A percentile compares a stretch with the other conserved stretches of the same genome.
Evolutionary conservation across 2,113 vertebrate species (phyloP).

Genomic region (Dipodomys merriami): DNA sequence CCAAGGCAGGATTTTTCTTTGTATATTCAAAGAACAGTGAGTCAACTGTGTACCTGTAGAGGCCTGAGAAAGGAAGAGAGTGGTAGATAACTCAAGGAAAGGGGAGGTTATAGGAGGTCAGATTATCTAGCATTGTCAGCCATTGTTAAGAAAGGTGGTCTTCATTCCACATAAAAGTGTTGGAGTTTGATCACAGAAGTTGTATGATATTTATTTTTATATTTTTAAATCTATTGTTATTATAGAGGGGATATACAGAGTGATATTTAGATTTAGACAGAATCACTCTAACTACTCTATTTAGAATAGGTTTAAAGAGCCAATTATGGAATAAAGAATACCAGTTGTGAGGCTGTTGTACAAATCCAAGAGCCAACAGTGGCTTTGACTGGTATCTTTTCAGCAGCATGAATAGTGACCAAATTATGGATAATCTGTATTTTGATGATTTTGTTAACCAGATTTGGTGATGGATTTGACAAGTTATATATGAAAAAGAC

Average conservation of each 20-base stretch:
- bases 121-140: neutral
- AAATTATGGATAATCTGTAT: neutral
- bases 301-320: neutral
- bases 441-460: neutral
- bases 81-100: neutral
- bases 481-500: neutral
- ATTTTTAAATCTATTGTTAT: too few species aligned
- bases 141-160: neutral
- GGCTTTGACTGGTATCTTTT: neutral
- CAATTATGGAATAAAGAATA: neutral
- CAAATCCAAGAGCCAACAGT: neutral
- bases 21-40: neutral
- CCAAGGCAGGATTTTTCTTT: neutral
- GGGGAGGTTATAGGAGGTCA: neutral
- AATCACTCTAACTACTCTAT: neutral
- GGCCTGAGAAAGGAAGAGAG: neutral
- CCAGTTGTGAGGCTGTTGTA: too few species aligned
- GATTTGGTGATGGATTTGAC: neutral
- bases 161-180: constrained; percentile 15
- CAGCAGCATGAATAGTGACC: neutral
- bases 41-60: neutral
- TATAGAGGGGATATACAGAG: too few species aligned
- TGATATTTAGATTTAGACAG: neutral
- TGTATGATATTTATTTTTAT: neutral
- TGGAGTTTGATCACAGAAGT: neutral